Base-by-base conservation (phyloP, 2,888 invertebrate species). In the Ormyrus rosae region DNA sequence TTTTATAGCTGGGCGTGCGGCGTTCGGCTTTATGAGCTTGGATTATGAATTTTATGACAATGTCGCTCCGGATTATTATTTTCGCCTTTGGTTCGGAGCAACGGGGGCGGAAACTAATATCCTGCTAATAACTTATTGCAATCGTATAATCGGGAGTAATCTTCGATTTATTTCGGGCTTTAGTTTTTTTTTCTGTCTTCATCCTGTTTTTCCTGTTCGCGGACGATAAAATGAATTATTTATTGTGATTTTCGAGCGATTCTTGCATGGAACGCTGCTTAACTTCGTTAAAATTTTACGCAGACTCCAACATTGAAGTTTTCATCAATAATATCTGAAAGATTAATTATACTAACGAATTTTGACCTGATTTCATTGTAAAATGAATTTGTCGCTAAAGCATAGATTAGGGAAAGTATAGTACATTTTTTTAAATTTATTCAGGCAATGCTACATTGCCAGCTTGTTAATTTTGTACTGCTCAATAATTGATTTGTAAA, bases 31-130 rank as follows among this genome's bases (percentile, higher is more conserved):
- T 78, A 65, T 9, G 58, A 73, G 64, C 19, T 45, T 9, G 60
- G 71, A 65, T 78, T 78, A 78, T 72, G 67, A 71, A 71, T 78
- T 78, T 78, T 78, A 78, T 60, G 67, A 78, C 71, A 71, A 58
- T 60, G 60, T 72, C 46, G 34, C 11, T 0, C 11, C 19, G 45
- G 55, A 69, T 77, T 70, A 77, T 77, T 78, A 69, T 70, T 77
- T 70, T 71, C 50, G 8, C 11, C 55, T 64, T 51, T 64, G 64
- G 48, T 77, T 77, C 45, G 51, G 9, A 55, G 11, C 9, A 1
- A 45, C 9, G 51, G 10, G 19, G 34, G 60, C 34, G n/a, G 46
- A 19, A 34, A 58, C 34, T 71, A 65, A 78, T 71, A 65, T 60
- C 53, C 46, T n/a, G 71, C 60, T 65, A 72, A 71, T 78, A 53